A percentile compares a stretch with the other conserved stretches of the same genome.
Evolutionary conservation across 2,113 vertebrate species (phyloP).

Genomic region (Larimichthys polyactis): DNA sequence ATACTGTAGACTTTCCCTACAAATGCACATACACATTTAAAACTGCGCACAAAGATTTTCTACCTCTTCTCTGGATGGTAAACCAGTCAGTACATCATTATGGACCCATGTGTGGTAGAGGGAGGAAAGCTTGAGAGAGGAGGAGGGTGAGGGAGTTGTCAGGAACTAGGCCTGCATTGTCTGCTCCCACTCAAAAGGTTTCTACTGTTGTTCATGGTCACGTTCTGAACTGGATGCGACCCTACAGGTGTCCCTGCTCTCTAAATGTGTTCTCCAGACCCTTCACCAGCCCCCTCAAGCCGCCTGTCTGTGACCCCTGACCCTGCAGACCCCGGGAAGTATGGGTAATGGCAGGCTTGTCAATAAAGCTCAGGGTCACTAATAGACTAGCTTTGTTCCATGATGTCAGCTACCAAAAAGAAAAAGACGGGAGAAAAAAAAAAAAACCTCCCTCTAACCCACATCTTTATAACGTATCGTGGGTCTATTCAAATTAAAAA

Average conservation of each 20-base stretch:
- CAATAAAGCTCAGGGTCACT: slow-evolving; percentile 92
- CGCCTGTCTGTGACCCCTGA: slow-evolving; percentile 85
- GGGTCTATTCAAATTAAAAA: slow-evolving; percentile 88
- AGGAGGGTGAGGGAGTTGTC: slow-evolving; percentile 40
- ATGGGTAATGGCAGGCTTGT: slow-evolving; percentile 91
- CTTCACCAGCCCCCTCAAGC: slow-evolving; percentile 83
- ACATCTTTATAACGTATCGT: slow-evolving; percentile 60
- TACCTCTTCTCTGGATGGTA: slow-evolving; percentile 23
- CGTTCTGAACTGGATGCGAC: slow-evolving; percentile 85
- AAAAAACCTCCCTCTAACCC: slow-evolving; percentile 69
- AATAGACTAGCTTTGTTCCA: slow-evolving; percentile 92
- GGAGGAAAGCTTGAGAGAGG: slow-evolving; percentile 53
- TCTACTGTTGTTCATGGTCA: slow-evolving; percentile 69
- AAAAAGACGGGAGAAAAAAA: slow-evolving; percentile 43
- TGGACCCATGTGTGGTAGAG: slow-evolving; percentile 46
- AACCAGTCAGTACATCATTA: slow-evolving; percentile 53
- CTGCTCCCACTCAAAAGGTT: slow-evolving; percentile 69
- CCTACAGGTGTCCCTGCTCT: slow-evolving; percentile 94
- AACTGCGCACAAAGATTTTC: slow-evolving; percentile 34
- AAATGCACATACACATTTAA: slow-evolving; percentile 21
- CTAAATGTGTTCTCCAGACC: slow-evolving; percentile 90
- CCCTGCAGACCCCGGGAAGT: slow-evolving; percentile 85
- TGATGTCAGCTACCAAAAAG: slow-evolving; percentile 74
- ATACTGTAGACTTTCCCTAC: neutral
- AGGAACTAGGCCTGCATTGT: slow-evolving; percentile 70